Conservation (phyloP, 2,888 invertebrate genomes). For the Xanthostigma xanthostigma region DNA sequence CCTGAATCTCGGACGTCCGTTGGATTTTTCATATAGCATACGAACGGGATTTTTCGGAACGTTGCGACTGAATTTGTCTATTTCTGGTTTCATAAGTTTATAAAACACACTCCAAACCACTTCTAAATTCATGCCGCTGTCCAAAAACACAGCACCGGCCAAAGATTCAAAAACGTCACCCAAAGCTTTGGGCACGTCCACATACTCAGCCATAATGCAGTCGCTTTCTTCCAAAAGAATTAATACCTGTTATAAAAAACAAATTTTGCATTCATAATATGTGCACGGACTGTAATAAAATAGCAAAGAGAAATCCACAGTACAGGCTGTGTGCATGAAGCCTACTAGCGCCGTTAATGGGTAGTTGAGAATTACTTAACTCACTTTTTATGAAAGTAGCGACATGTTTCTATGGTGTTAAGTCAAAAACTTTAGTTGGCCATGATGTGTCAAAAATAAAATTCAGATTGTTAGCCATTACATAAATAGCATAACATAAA, state of each 20-base stretch:
- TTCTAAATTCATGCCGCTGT: constrained; percentile 56
- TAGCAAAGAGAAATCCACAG: not conserved
- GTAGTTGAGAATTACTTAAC: too few relatives aligned
- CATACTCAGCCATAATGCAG: constrained; percentile 49
- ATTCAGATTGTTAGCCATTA: too few relatives aligned
- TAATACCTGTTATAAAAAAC: constrained; percentile 24
- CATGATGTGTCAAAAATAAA: too few relatives aligned
- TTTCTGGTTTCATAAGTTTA: constrained; percentile 71
- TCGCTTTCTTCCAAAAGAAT: constrained; percentile 51
- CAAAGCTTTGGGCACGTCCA: constrained; percentile 85
- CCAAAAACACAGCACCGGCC: constrained; percentile 81
- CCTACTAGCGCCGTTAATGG: too few relatives aligned
- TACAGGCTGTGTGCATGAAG: too few relatives aligned
- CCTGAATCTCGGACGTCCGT: constrained; percentile 61
- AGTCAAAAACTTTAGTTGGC: too few relatives aligned
- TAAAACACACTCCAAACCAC: constrained; percentile 72
- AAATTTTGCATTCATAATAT: constrained; percentile 1
- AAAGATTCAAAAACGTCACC: constrained; percentile 91
- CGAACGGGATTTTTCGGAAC: constrained; percentile 88
- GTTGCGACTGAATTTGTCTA: constrained; percentile 61
- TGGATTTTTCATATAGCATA: constrained; percentile 66
- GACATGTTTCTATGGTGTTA: too few relatives aligned
- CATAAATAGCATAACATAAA: too few relatives aligned
- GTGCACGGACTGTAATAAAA: not conserved
- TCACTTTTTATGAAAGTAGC: too few relatives aligned